phyloP scores from a whole-genome alignment of 2,888 invertebrate species.

The Thymelicus sylvestris region DNA sequence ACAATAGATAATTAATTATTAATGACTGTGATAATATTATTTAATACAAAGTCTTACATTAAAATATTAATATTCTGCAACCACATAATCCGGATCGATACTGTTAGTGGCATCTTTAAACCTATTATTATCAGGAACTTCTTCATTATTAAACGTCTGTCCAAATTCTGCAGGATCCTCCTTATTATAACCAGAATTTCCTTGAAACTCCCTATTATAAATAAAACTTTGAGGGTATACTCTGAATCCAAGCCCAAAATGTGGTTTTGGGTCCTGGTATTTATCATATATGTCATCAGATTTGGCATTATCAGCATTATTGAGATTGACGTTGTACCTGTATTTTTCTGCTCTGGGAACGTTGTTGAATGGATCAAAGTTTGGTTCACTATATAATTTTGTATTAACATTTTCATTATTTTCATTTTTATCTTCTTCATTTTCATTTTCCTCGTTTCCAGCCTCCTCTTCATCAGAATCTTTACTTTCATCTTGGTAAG shows the following conservation, averaged over 20 bases:
- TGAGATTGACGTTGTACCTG: conserved; percentile 34
- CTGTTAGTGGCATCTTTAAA: conserved; percentile 64
- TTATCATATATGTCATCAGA: conserved; percentile 49
- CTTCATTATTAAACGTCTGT: conserved; percentile 59
- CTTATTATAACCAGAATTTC: conserved; percentile 49
- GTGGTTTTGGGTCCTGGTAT: conserved; percentile 55
- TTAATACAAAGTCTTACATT: not conserved
- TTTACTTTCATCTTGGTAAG: conserved; percentile 39
- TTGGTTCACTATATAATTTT: not conserved
- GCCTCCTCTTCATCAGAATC: conserved; percentile 39
- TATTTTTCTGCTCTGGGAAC: conserved; percentile 39
- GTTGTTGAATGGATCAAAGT: not conserved
- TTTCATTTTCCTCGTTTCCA: conserved; percentile 47
- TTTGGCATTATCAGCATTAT: conserved; percentile 39
- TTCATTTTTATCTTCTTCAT: conserved; percentile 44
- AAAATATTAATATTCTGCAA: conserved; percentile 60
- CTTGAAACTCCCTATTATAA: conserved; percentile 51
- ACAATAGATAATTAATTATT: not conserved
- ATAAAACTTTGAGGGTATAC: conserved; percentile 57
- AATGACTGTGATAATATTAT: not conserved
- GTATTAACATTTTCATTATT: conserved; percentile 37
- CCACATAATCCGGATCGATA: conserved; percentile 60
- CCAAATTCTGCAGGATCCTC: conserved; percentile 54
- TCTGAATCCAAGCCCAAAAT: conserved; percentile 54
- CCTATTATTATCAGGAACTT: conserved; percentile 51